A percentile compares a stretch with the other conserved stretches of the same genome.
Evolutionary conservation across 1,140 invertebrate genomes (phyloP).

Genomic region (Pararge aegeria): DNA sequence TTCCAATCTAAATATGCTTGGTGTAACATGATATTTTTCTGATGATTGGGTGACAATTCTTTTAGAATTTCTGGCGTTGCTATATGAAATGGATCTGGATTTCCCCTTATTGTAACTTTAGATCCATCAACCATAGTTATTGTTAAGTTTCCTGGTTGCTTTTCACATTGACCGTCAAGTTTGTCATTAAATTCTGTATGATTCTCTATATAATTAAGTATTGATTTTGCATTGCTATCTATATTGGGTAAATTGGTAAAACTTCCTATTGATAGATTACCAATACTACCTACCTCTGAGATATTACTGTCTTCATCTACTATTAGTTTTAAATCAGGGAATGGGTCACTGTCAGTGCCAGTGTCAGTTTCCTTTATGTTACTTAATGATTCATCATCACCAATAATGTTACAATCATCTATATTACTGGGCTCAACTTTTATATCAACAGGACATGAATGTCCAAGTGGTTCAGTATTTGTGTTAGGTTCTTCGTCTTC

Average conservation of each 20-base stretch:
- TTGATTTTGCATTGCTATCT: constrained; percentile 29
- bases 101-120: constrained; percentile 31
- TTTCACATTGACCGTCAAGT: neutral
- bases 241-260: constrained; percentile 22
- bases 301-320: constrained; percentile 49
- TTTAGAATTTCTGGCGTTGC: constrained; percentile 40
- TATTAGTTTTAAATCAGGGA: constrained; percentile 32
- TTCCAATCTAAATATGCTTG: constrained; percentile 55
- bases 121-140: constrained; percentile 39
- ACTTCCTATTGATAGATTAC: constrained; percentile 41
- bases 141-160: neutral
- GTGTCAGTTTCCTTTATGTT: neutral
- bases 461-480: neutral
- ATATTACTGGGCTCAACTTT: neutral
- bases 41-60: constrained; percentile 25
- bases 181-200: constrained; percentile 24
- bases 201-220: constrained; percentile 42
- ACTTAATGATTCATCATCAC: neutral
- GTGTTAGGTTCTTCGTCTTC: neutral
- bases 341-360: neutral
- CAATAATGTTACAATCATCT: neutral
- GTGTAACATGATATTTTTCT: constrained; percentile 39
- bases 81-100: constrained; percentile 46
- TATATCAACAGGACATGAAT: neutral
- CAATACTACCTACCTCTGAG: constrained; percentile 37